Evolutionary conservation across 1,140 invertebrate species (phyloP).

Genomic region (Sipha flava): DNA sequence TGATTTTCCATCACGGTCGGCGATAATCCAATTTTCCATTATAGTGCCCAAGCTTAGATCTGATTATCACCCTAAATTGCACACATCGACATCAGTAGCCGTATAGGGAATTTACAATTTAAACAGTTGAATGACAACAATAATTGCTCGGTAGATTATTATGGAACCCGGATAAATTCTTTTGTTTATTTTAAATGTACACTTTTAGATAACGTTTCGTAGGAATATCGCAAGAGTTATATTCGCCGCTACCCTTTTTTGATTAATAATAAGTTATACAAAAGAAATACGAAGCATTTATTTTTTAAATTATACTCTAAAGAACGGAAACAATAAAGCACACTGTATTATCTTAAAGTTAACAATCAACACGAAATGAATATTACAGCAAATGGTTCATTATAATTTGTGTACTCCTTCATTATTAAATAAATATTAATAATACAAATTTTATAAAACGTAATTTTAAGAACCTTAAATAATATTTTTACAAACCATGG

Average conservation of each 20-base stretch:
- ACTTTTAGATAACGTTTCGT: not conserved
- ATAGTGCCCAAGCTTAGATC: not conserved
- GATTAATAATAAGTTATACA: no score
- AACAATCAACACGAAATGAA: no score
- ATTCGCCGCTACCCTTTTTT: not conserved
- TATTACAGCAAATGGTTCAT: no score
- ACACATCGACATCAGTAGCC: not conserved
- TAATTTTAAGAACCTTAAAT: no score
- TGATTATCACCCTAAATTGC: slow-evolving; percentile 13
- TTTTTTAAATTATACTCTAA: no score
- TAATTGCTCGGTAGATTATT: not conserved
- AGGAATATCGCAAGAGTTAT: not conserved
- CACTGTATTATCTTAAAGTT: no score
- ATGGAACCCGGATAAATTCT: not conserved
- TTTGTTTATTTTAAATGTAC: not conserved
- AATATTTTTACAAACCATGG: no score
- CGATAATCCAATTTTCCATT: slow-evolving; percentile 27
- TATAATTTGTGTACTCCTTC: no score
- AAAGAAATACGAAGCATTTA: no score
- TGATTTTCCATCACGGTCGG: not conserved
- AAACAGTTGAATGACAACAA: not conserved
- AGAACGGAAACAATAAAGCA: no score
- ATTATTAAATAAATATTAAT: no score
- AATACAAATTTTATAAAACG: no score
- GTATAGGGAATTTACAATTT: not conserved